A percentile compares a stretch with the other conserved stretches of the same genome.
Conservation (phyloP, 2,888 invertebrate species). For the Bombylius major region DNA sequence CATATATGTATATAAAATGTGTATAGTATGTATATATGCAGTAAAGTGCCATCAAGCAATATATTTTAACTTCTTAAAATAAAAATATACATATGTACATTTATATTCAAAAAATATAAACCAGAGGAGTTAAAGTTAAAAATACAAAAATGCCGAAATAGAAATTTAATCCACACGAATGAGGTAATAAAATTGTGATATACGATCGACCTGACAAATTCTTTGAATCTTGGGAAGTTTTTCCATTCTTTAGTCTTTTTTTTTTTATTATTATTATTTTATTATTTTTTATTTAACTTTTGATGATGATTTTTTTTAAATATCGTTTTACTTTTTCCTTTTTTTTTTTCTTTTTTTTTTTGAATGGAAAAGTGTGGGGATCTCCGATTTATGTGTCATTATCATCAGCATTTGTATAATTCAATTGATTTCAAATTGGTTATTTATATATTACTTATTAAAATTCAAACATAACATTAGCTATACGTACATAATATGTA, state of each 20-base stretch:
- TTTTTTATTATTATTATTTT: neutral
- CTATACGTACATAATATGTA: too few relatives aligned
- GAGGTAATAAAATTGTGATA: slow-evolving; percentile 15
- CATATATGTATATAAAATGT: too few relatives aligned
- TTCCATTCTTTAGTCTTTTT: neutral
- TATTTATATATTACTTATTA: too few relatives aligned
- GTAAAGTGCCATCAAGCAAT: too few relatives aligned
- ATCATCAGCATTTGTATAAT: too few relatives aligned
- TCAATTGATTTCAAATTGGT: too few relatives aligned
- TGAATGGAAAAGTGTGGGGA: neutral
- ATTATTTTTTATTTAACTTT: neutral
- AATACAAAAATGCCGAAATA: slow-evolving; percentile 14
- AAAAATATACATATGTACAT: too few relatives aligned
- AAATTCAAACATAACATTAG: too few relatives aligned
- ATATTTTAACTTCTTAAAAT: too few relatives aligned
- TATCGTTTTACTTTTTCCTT: neutral
- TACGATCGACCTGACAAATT: slow-evolving; percentile 13
- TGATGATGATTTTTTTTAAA: too few relatives aligned
- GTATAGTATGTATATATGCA: too few relatives aligned
- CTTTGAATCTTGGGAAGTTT: neutral
- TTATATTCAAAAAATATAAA: neutral
- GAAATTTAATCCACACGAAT: slow-evolving; percentile 15
- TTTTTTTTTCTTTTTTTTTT: neutral
- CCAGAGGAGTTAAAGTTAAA: neutral
- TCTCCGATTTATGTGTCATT: too few relatives aligned